phyloP scores from a whole-genome alignment of 2,888 invertebrate genomes.

The Drosophila neoperkinsi region DNA sequence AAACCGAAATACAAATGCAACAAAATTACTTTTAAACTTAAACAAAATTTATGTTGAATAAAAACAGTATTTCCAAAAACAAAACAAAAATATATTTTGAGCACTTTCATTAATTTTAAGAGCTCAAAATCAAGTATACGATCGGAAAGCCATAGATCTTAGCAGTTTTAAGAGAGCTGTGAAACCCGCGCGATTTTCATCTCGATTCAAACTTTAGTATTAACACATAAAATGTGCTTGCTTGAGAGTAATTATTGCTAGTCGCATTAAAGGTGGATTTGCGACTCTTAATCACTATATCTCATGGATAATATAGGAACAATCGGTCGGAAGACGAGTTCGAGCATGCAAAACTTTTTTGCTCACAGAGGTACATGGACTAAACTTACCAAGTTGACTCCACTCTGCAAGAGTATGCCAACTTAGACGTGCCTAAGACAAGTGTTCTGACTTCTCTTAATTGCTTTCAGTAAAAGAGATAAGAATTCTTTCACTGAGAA shows the following conservation, averaged over 20 bases:
- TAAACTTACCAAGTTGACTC: not conserved
- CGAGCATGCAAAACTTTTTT: too few species aligned
- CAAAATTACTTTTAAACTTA: conserved; percentile 76
- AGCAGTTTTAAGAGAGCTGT: not conserved
- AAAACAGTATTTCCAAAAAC: conserved; percentile 80
- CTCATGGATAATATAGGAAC: too few species aligned
- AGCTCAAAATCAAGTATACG: not conserved
- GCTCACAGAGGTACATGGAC: too few species aligned
- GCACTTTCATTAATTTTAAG: conserved; percentile 4
- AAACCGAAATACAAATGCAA: conserved; percentile 74
- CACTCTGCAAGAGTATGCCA: not conserved
- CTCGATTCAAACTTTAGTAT: not conserved
- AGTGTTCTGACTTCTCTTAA: not conserved
- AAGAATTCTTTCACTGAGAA: not conserved
- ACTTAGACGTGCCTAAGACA: not conserved
- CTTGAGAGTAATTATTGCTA: not conserved
- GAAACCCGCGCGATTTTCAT: not conserved
- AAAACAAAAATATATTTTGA: conserved; percentile 11
- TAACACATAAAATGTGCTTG: not conserved
- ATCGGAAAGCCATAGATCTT: not conserved
- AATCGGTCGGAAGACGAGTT: too few species aligned
- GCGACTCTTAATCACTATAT: not conserved
- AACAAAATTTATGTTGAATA: conserved; percentile 80
- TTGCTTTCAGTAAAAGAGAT: not conserved
- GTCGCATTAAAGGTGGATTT: not conserved